Evolutionary conservation across 2,113 vertebrate genomes (phyloP), one percentile per base, ranked within the genome.

Genomic region (Sylvia atricapilla): DNA sequence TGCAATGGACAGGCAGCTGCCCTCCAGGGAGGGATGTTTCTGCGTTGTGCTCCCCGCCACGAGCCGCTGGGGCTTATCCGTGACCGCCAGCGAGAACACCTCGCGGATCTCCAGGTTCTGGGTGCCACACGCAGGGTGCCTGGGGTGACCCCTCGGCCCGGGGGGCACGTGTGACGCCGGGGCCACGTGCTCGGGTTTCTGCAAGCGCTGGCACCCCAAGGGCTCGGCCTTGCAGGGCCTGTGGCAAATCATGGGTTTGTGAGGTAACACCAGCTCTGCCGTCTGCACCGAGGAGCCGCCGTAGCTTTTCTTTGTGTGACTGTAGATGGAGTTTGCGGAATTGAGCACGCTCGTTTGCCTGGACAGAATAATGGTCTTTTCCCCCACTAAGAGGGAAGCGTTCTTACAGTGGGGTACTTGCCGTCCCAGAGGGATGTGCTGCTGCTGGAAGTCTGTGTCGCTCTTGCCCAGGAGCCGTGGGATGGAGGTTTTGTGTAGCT

Each of bases 1-100:
- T 1, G 99, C 99, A 14, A 99, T 99, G 56, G 99, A 99, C 79
- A 99, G 98, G 88, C 97, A 99, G 89, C 97, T 97, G 84, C 96
- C 96, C 73, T 99, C 98, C 72, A 63, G 84, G 4, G 96, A 94
- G 60, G 87, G 94, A 2, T 95, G 80, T n/a, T 97, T 98, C 58
- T 97, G 97, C 3, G 47, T 0, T 0, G 53, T 11, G 15, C 92
- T 41, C 23, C 96, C 96, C 46, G 96, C 85, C 78, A 98, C 76
- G 13, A 98, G 94, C 70, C 97, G 95, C 44, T 96, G 97, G 18
- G 98, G 97, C 56, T 96, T 98, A 77, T 98, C 98, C 1, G 98
- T 98, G 79, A 98, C 97, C 0, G 98, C 98, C 94, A 98, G 82
- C 8, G 98, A 98, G 95, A 98, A 98, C n/a, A 98, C 98, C 87